Percentiles rank a stretch among this genome's conserved stretches.
These are phyloP conservation scores for Psammodynastes pulverulentus DNA, from an alignment of 2,113 vertebrate species.

Conservation along the genomic window DNA sequence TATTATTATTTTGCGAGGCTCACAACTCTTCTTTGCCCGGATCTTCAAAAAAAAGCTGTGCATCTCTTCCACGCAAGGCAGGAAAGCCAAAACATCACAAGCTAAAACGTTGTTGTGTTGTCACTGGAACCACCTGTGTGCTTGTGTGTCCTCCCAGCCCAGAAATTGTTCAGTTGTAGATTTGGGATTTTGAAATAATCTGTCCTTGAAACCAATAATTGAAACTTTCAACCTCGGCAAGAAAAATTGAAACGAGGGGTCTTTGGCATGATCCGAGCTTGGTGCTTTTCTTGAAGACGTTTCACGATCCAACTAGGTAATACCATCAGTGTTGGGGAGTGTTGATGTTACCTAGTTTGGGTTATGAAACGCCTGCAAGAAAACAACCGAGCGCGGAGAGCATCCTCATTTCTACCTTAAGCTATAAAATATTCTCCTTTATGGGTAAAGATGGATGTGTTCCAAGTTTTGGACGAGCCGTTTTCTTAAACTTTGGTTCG, in stretches of 20 bases:
- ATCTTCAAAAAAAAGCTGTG: rapidly evolving
- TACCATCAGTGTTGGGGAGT: not conserved
- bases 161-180: not conserved
- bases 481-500: not conserved
- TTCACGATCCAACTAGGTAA: not conserved
- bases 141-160: not conserved
- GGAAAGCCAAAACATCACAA: not conserved
- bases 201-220: not conserved
- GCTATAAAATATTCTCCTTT: not conserved
- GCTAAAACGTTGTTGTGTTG: not conserved
- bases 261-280: not conserved
- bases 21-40: too few species aligned
- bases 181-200: not conserved
- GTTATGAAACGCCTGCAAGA: not conserved
- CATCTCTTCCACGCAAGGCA: not conserved
- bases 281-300: not conserved
- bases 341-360: not conserved
- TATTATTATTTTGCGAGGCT: not conserved
- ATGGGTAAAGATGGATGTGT: not conserved
- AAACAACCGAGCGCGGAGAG: not conserved
- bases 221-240: not conserved
- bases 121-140: rapidly evolving
- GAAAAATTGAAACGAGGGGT: not conserved
- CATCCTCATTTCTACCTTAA: not conserved
- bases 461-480: not conserved